Percentiles rank a stretch among this genome's conserved stretches.
Conservation (phyloP, 1,140 invertebrate genomes). For the Pogonus chalceus region DNA sequence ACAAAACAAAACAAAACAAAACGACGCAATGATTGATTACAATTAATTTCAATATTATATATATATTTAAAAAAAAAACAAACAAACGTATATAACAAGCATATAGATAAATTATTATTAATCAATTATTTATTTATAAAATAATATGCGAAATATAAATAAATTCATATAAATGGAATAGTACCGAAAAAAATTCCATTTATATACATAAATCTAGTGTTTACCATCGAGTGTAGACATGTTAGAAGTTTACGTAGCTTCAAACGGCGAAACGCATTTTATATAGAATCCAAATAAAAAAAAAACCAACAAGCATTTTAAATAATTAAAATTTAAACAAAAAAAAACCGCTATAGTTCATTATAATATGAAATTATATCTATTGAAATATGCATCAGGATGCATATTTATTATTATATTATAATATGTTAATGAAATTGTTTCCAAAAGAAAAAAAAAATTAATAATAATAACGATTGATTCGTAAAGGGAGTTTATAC, state of each 20-base stretch:
- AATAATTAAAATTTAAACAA: neutral
- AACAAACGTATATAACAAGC: too few species aligned
- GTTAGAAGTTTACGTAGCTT: constrained; percentile 22
- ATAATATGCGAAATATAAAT: too few species aligned
- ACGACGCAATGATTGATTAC: too few species aligned
- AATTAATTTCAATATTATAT: too few species aligned
- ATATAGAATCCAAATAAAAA: constrained; percentile 19
- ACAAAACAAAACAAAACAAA: too few species aligned
- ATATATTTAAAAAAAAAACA: too few species aligned
- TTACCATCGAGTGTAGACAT: constrained; percentile 21
- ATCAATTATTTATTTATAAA: too few species aligned
- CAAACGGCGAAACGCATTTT: constrained; percentile 24
- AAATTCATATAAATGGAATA: too few species aligned
- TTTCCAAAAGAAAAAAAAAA: neutral
- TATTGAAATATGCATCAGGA: too few species aligned
- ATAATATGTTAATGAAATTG: too few species aligned
- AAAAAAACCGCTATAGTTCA: neutral
- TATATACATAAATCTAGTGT: neutral
- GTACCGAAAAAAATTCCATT: neutral
- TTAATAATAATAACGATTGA: too few species aligned
- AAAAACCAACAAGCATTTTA: constrained; percentile 3
- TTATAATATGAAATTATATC: constrained; percentile 2
- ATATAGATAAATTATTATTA: too few species aligned
- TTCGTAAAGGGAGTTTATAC: constrained; percentile 4
- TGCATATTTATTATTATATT: constrained; percentile 1